Conservation (phyloP, 2,113 vertebrate species). For the Orientallactaga bullata region DNA sequence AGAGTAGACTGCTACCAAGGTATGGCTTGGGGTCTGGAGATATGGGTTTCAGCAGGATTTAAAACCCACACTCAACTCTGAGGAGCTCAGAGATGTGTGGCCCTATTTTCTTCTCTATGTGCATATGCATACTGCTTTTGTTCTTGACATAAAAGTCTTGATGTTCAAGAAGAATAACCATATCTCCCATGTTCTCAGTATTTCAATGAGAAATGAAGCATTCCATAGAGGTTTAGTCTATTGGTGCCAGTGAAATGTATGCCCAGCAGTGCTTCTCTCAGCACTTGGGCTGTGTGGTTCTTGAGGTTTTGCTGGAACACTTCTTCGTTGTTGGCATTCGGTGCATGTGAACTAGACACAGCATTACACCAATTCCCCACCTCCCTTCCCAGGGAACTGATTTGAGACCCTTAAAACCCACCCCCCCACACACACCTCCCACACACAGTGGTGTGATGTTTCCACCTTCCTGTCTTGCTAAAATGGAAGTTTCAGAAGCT, state of each 20-base stretch:
- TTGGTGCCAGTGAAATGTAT: neutral
- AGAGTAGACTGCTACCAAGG: neutral
- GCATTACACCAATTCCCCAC: neutral
- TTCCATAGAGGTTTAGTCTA: neutral
- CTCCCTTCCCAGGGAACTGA: neutral
- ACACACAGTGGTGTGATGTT: neutral
- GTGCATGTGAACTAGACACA: neutral
- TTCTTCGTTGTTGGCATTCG: neutral
- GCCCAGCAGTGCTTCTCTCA: neutral
- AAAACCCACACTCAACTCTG: rapidly evolving
- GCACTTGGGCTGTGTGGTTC: neutral
- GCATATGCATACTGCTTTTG: neutral
- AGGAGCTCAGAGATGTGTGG: rapidly evolving
- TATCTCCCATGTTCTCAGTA: neutral
- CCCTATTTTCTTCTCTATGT: neutral
- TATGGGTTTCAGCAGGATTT: neutral
- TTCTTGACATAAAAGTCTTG: neutral
- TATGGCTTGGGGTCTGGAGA: neutral
- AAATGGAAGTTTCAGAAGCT: constrained; percentile 50
- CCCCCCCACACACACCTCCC: neutral
- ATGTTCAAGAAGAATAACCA: neutral
- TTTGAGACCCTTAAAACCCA: neutral
- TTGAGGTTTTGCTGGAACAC: neutral
- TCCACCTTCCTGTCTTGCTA: neutral
- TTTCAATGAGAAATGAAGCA: neutral